phyloP scores from a whole-genome alignment of 2,888 invertebrate species.

The Drosophila paracracens region DNA sequence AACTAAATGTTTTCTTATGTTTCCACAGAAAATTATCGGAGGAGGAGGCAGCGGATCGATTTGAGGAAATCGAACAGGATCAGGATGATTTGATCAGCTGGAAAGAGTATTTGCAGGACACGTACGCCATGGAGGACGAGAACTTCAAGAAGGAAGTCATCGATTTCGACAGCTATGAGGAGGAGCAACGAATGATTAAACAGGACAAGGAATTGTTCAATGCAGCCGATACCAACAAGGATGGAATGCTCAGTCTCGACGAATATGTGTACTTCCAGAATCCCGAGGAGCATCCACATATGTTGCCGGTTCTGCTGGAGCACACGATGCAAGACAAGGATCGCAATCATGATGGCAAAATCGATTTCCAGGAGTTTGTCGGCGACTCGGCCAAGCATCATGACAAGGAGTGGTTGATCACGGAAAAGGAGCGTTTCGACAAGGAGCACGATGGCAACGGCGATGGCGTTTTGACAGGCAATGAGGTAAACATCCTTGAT shows the following conservation, averaged over 20 bases:
- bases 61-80: conserved; percentile 94
- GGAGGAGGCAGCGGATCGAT: conserved; percentile 94
- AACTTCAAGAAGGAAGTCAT: conserved; percentile 83
- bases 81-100: conserved; percentile 93
- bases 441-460: conserved; percentile 93
- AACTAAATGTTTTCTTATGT: conserved; percentile 1
- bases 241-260: conserved; percentile 89
- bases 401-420: conserved; percentile 90
- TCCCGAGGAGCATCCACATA: conserved; percentile 96
- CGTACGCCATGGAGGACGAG: conserved; percentile 91
- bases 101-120: conserved; percentile 95
- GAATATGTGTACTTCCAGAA: conserved; percentile 96
- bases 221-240: conserved; percentile 93
- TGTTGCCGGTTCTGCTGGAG: conserved; percentile 92
- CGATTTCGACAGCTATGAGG: conserved; percentile 86
- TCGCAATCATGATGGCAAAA: conserved; percentile 91
- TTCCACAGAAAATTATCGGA: conserved; percentile 90
- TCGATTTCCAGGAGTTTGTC: conserved; percentile 89
- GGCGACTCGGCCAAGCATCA: conserved; percentile 87
- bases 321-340: conserved; percentile 96
- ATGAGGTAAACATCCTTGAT: conserved; percentile 86
- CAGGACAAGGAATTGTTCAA: conserved; percentile 95
- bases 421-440: conserved; percentile 93
- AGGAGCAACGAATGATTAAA: conserved; percentile 87
- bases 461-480: conserved; percentile 91